phyloP scores from a whole-genome alignment of 1,140 invertebrate species.

The Hirudo medicinalis region DNA sequence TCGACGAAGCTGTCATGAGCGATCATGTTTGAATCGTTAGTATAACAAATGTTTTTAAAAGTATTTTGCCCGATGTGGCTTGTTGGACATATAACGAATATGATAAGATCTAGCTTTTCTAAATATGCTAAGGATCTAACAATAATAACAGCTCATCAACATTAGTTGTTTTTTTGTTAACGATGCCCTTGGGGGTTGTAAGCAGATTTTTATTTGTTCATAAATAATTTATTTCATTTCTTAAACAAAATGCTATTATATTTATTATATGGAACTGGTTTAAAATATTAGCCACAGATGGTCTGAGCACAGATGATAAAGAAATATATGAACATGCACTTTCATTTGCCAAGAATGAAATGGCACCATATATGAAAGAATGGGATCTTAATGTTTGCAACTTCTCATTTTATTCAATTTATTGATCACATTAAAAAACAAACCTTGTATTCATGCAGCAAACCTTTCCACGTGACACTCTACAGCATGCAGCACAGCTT shows the following conservation, averaged over 20 bases:
- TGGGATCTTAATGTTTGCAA: constrained; percentile 48
- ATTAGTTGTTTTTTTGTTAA: not conserved
- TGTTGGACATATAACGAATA: too few relatives aligned
- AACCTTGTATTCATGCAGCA: constrained; percentile 30
- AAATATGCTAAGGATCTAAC: not conserved
- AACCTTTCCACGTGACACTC: constrained; percentile 38
- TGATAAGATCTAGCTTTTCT: not conserved
- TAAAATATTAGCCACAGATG: constrained; percentile 30
- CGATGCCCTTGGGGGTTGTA: not conserved
- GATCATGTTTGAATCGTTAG: too few relatives aligned
- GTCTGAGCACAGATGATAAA: constrained; percentile 46
- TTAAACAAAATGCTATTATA: not conserved
- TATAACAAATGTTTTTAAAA: too few relatives aligned
- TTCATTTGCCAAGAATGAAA: constrained; percentile 50
- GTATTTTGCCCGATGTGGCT: too few relatives aligned
- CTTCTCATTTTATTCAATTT: not conserved
- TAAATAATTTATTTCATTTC: not conserved
- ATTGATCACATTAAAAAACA: not conserved
- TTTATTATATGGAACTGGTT: not conserved
- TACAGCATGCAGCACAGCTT: constrained; percentile 43
- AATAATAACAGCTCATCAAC: not conserved
- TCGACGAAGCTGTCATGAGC: too few relatives aligned
- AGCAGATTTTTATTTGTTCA: not conserved
- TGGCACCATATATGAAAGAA: constrained; percentile 49
- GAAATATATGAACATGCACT: constrained; percentile 48